phyloP scores from a whole-genome alignment of 1,140 invertebrate species.

The Coptotermes formosanus region DNA sequence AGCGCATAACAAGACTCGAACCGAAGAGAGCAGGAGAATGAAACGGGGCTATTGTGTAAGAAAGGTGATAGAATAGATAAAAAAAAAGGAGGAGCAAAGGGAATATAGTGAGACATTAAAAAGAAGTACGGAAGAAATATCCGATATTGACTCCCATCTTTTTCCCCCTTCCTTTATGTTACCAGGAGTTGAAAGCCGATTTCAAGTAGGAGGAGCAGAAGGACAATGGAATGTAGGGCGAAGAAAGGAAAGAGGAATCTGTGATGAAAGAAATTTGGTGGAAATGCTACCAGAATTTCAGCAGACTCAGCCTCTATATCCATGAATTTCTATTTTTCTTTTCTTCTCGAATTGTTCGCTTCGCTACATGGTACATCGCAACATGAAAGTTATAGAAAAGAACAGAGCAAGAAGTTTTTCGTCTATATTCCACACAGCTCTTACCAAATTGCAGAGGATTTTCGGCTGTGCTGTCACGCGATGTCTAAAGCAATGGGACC shows the following conservation, averaged over 20 bases:
- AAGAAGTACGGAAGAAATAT: conserved; percentile 6
- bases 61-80: background rate
- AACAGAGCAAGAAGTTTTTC: background rate
- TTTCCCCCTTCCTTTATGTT: no score
- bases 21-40: background rate
- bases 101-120: conserved; percentile 6
- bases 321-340: no score
- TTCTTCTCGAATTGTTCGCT: background rate
- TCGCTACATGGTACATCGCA: background rate
- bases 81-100: background rate
- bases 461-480: background rate
- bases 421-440: background rate
- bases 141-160: background rate
- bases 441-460: background rate
- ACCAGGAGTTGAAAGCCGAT: background rate
- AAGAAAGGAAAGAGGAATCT: background rate
- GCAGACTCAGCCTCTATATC: background rate
- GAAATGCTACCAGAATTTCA: background rate
- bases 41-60: background rate
- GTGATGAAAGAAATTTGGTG: background rate
- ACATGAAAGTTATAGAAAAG: background rate
- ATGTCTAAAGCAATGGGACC: background rate
- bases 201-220: background rate
- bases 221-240: background rate
- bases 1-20: background rate